phyloP scores from a whole-genome alignment of 2,888 invertebrate species.

The Brachyopa scutellaris region DNA sequence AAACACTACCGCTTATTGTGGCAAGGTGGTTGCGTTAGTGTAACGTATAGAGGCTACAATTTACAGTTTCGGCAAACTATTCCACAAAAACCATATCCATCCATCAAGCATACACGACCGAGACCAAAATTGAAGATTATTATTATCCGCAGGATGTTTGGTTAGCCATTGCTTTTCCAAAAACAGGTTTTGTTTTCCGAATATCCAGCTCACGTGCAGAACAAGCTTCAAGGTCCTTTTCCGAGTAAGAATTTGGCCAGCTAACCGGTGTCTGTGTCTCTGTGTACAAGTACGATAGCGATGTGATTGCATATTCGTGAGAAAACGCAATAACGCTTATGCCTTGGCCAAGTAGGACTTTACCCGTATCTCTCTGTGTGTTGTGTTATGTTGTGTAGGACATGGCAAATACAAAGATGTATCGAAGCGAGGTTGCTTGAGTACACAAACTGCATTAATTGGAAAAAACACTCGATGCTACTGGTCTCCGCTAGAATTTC shows the following conservation, averaged over 20 bases:
- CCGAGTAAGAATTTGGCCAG: background rate
- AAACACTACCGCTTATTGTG: conserved; percentile 17
- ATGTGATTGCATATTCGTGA: conserved; percentile 62
- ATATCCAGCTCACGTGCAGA: background rate
- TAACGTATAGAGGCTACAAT: conserved; percentile 9
- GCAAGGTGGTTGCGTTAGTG: conserved; percentile 17
- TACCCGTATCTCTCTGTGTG: too few relatives aligned
- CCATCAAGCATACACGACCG: conserved; percentile 42
- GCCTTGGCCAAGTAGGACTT: conserved; percentile 16
- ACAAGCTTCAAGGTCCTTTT: background rate
- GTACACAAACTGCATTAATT: conserved; percentile 57
- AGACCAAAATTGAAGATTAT: conserved; percentile 70
- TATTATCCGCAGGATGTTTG: conserved; percentile 68
- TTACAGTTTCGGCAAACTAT: conserved; percentile 42
- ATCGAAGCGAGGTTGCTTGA: conserved; percentile 2
- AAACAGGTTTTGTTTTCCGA: conserved; percentile 46
- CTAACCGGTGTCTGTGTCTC: background rate
- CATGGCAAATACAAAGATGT: background rate
- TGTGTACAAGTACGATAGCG: conserved; percentile 14
- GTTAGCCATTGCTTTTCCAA: conserved; percentile 63
- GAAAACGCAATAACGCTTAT: conserved; percentile 61
- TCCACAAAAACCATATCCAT: conserved; percentile 56
- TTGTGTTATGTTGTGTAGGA: too few relatives aligned
- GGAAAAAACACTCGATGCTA: conserved; percentile 53
- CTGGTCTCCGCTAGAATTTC: background rate